A percentile compares a stretch with the other conserved stretches of the same genome.
These are phyloP conservation scores for Nasua narica DNA, from an alignment of 2,797 vertebrate genomes.

Conservation along the genomic window DNA sequence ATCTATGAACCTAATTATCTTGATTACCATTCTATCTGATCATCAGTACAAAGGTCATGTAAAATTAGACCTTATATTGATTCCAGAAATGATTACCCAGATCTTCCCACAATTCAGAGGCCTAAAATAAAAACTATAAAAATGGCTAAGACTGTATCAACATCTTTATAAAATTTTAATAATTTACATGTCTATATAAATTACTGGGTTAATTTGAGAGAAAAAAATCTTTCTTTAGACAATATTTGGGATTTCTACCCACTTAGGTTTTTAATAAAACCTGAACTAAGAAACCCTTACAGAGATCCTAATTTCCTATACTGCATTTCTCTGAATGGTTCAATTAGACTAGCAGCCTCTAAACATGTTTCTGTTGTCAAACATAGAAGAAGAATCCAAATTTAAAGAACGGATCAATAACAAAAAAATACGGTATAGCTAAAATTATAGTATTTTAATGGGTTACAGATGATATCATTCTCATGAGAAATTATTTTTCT, in stretches of 20 bases:
- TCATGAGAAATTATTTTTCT: not conserved
- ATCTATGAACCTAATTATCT: slow-evolving; percentile 31
- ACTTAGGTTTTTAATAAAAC: not conserved
- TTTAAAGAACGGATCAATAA: not conserved
- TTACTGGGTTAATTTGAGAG: not conserved
- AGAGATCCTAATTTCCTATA: not conserved
- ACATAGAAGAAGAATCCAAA: not conserved
- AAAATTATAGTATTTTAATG: not conserved
- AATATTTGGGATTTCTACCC: not conserved
- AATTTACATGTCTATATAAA: not conserved
- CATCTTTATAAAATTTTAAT: not conserved
- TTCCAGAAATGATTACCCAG: slow-evolving; percentile 10
- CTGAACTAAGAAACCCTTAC: not conserved
- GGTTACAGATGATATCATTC: not conserved
- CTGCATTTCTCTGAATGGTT: not conserved
- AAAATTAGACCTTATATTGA: slow-evolving; percentile 31
- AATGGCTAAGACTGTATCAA: not conserved
- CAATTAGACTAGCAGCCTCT: not conserved
- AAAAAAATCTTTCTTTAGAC: not conserved
- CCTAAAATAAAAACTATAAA: not conserved
- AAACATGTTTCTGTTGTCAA: not conserved
- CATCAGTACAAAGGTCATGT: slow-evolving; percentile 2
- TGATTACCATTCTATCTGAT: not conserved
- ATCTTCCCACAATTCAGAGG: not conserved
- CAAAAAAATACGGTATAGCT: not conserved